A percentile compares a stretch with the other conserved stretches of the same genome.
These are phyloP conservation scores for Galerucella nymphaeae DNA, from an alignment of 2,888 invertebrate genomes.

Conservation along the genomic window DNA sequence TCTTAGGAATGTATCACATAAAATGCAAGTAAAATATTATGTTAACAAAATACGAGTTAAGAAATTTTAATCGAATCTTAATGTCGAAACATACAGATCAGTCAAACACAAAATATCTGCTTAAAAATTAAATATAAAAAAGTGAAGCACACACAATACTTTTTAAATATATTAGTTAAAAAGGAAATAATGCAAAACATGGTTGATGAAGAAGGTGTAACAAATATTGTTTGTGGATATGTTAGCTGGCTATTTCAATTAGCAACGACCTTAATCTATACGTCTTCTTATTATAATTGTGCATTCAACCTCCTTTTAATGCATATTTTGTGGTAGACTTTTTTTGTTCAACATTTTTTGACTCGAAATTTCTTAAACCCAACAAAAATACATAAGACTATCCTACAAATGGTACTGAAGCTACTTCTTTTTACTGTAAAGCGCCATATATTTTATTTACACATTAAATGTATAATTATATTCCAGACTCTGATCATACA, in stretches of 20 bases:
- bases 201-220: too few species aligned
- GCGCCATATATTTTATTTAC: slow-evolving; percentile 61
- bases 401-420: slow-evolving; percentile 57
- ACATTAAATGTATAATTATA: slow-evolving; percentile 55
- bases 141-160: neutral
- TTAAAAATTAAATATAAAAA: neutral
- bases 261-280: neutral
- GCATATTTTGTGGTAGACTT: slow-evolving; percentile 4
- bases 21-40: slow-evolving; percentile 51
- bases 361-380: slow-evolving; percentile 10
- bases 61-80: slow-evolving; percentile 12
- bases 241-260: neutral
- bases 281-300: neutral
- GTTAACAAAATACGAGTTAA: neutral
- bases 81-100: slow-evolving; percentile 3
- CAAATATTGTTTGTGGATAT: neutral
- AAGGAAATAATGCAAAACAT: too few species aligned
- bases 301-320: neutral
- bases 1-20: slow-evolving; percentile 57
- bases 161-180: neutral
- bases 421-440: slow-evolving; percentile 57
- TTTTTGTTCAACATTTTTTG: slow-evolving; percentile 8
- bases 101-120: slow-evolving; percentile 1
- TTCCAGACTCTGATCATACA: neutral
- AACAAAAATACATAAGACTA: slow-evolving; percentile 50